These are phyloP conservation scores for Lepus americanus DNA, from an alignment of 2,113 vertebrate species.

Conservation along the genomic window DNA sequence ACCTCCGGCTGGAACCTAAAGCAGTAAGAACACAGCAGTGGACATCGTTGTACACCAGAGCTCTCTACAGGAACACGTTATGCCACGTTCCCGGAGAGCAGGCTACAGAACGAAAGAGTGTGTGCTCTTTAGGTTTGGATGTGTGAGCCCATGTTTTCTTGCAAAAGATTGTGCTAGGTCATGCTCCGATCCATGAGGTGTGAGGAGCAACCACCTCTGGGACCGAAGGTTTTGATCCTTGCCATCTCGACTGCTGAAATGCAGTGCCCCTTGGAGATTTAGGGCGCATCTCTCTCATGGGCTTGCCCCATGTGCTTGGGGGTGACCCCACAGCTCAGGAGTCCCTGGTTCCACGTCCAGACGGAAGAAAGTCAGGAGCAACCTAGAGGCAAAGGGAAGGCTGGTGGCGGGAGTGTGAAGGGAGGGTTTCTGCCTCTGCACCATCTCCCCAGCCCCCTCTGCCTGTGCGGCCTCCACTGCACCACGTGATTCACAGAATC, in stretches of 20 bases:
- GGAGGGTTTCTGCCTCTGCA: not conserved
- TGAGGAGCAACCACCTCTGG: not conserved
- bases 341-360: not conserved
- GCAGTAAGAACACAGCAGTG: not conserved
- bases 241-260: not conserved
- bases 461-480: not conserved
- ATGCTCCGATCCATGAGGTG: not conserved
- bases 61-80: not conserved
- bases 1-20: not conserved
- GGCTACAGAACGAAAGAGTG: not conserved
- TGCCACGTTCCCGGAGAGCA: not conserved
- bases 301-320: not conserved
- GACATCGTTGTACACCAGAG: not conserved
- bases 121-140: not conserved
- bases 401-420: not conserved
- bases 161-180: not conserved
- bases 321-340: not conserved
- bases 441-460: not conserved
- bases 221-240: conserved; percentile 14
- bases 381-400: not conserved
- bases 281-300: not conserved
- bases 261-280: not conserved
- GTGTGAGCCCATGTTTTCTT: not conserved
- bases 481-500: not conserved
- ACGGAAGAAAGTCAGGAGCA: not conserved